A percentile compares a stretch with the other conserved stretches of the same genome.
Conservation (phyloP, 1,140 invertebrate species). For the Frieseomelitta varia region DNA sequence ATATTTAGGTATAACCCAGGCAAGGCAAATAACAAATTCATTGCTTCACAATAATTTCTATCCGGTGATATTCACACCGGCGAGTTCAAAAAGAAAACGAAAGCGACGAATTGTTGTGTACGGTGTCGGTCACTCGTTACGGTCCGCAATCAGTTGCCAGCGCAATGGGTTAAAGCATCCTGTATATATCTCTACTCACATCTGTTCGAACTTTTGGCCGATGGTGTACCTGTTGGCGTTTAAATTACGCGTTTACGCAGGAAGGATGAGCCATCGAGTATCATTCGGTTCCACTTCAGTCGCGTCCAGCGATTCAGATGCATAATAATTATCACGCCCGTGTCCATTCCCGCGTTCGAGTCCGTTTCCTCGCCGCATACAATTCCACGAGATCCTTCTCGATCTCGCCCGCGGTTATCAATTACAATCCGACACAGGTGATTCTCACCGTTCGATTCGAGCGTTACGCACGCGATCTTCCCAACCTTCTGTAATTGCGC, state of each 20-base stretch:
- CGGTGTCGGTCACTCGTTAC: too few relatives aligned
- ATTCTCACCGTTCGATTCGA: background rate
- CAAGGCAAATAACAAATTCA: too few relatives aligned
- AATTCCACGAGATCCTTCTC: background rate
- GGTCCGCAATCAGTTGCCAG: too few relatives aligned
- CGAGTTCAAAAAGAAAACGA: too few relatives aligned
- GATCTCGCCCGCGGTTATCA: background rate
- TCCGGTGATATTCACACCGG: too few relatives aligned
- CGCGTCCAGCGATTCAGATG: background rate
- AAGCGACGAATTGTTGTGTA: too few relatives aligned
- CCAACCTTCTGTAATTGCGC: background rate
- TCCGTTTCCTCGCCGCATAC: background rate
- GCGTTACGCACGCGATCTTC: background rate
- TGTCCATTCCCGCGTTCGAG: background rate
- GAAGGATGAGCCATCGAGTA: background rate
- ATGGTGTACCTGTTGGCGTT: background rate
- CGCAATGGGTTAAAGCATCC: too few relatives aligned
- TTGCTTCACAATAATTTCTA: too few relatives aligned
- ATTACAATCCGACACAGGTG: constrained; percentile 2
- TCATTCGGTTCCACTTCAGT: background rate
- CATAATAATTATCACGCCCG: background rate
- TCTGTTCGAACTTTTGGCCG: too few relatives aligned
- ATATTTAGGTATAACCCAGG: too few relatives aligned
- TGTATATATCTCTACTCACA: too few relatives aligned
- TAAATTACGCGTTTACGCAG: constrained; percentile 12